A percentile compares a stretch with the other conserved stretches of the same genome.
Conservation (phyloP, 2,113 vertebrate genomes). For the Genyomyrus donnyi region DNA sequence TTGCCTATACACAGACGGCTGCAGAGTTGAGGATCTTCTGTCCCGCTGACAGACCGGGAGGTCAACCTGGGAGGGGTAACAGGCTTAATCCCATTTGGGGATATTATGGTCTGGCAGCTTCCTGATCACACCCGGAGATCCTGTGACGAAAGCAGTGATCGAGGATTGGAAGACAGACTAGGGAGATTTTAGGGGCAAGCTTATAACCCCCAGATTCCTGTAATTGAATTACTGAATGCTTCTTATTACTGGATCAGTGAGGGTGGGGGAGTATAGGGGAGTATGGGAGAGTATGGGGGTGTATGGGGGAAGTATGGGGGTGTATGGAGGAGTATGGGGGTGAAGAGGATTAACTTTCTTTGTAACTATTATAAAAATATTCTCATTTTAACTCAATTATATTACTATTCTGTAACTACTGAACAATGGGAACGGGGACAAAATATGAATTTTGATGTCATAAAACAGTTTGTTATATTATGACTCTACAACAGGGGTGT, state of each 20-base stretch:
- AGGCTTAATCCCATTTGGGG: constrained; percentile 41
- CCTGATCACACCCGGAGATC: background rate
- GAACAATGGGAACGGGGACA: background rate
- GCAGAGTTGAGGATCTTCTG: background rate
- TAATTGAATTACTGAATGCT: constrained; percentile 60
- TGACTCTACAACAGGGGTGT: background rate
- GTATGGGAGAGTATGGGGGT: background rate
- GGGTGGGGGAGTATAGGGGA: background rate
- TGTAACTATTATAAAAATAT: background rate
- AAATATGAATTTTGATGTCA: background rate
- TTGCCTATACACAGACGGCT: background rate
- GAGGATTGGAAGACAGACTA: constrained; percentile 13
- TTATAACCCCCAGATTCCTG: constrained; percentile 51
- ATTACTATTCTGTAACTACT: background rate
- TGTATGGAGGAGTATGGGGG: background rate
- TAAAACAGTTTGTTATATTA: background rate
- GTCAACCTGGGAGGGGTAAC: background rate
- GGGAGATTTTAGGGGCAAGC: constrained; percentile 41
- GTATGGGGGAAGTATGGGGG: background rate
- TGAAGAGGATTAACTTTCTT: background rate
- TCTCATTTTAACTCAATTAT: background rate
- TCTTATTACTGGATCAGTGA: constrained; percentile 48
- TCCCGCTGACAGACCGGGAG: background rate
- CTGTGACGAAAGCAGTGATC: background rate
- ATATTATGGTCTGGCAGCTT: constrained; percentile 9